These are phyloP conservation scores for Paguma larvata DNA, from an alignment of 2,797 vertebrate species.

Conservation along the genomic window DNA sequence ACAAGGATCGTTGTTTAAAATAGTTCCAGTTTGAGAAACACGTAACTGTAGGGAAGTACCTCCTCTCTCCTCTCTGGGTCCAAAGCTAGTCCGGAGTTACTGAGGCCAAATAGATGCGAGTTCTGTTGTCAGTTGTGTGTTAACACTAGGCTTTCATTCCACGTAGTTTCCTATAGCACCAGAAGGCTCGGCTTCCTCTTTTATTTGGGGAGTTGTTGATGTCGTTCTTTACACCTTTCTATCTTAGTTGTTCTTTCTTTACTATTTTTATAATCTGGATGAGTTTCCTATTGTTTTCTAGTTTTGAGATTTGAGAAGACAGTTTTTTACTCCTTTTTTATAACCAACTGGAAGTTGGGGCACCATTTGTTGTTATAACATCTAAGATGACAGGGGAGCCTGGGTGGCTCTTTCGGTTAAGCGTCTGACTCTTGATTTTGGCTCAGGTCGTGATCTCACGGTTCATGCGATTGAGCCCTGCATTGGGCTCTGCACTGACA, in stretches of 20 bases:
- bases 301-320: not conserved
- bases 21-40: not conserved
- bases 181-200: too few relatives aligned
- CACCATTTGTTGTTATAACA: not conserved
- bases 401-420: too few relatives aligned
- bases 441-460: too few relatives aligned
- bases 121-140: not conserved
- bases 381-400: not conserved
- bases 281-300: not conserved
- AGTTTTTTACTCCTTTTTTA: not conserved
- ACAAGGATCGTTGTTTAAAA: not conserved
- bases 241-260: not conserved
- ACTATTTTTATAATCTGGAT: not conserved
- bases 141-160: not conserved
- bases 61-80: not conserved
- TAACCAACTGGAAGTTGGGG: not conserved
- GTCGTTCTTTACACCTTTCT: not conserved
- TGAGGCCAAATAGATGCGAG: not conserved
- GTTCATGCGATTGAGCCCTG: too few relatives aligned
- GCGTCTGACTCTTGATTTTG: too few relatives aligned
- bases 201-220: not conserved
- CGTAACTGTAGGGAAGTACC: not conserved
- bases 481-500: too few relatives aligned
- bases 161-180: fast-evolving
- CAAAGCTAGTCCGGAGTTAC: not conserved